phyloP scores from a whole-genome alignment of 2,113 vertebrate species.

The Ammodytes marinus region DNA sequence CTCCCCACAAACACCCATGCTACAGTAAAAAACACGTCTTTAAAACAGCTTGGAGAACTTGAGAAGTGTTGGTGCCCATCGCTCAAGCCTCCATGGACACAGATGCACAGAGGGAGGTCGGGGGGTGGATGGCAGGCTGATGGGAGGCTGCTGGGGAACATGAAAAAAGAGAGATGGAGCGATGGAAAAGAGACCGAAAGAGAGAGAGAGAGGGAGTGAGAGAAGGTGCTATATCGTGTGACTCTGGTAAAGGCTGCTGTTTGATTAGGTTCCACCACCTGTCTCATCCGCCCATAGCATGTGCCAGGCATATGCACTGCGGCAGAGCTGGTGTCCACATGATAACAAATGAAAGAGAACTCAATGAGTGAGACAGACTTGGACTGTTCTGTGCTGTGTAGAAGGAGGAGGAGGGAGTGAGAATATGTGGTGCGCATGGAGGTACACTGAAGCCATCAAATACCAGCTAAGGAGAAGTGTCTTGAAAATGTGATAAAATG shows the following conservation, averaged over 20 bases:
- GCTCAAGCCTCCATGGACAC: conserved; percentile 51
- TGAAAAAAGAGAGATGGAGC: background rate
- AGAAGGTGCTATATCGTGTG: conserved; percentile 49
- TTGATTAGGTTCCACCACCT: conserved; percentile 71
- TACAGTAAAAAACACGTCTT: conserved; percentile 30
- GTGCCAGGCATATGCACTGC: conserved; percentile 67
- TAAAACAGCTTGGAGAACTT: conserved; percentile 59
- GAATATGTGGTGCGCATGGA: background rate
- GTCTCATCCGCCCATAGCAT: conserved; percentile 50
- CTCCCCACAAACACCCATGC: conserved; percentile 21
- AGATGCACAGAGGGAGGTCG: conserved; percentile 24
- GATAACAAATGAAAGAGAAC: conserved; percentile 73
- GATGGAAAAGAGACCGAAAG: background rate
- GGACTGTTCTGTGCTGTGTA: background rate
- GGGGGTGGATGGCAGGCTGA: conserved; percentile 19
- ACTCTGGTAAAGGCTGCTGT: conserved; percentile 49
- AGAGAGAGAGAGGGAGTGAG: conserved; percentile 3
- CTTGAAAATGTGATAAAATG: background rate
- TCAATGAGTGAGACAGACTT: conserved; percentile 48
- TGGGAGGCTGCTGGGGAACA: conserved; percentile 2
- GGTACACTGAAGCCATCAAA: background rate
- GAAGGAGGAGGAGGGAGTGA: background rate
- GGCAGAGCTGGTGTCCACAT: conserved; percentile 52
- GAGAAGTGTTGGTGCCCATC: conserved; percentile 40
- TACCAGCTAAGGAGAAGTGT: background rate